Conservation (phyloP, 2,113 vertebrate species). For the Ceyx cyanopectus region DNA sequence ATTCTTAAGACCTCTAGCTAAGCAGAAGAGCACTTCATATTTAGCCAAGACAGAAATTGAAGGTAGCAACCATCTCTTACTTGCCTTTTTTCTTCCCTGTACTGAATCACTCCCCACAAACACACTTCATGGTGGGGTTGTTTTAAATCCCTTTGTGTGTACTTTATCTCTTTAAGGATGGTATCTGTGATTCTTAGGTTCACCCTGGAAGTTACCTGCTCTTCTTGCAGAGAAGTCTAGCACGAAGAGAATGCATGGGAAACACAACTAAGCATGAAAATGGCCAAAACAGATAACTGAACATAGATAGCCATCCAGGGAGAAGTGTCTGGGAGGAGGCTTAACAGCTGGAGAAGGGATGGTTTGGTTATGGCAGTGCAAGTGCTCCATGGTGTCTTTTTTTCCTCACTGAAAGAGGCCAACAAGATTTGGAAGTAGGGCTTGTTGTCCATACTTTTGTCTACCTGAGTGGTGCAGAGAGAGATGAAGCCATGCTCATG, state of each 20-base stretch:
- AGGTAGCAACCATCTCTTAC: background rate
- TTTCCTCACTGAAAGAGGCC: background rate
- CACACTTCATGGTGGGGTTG: rapidly evolving
- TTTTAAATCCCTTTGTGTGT: background rate
- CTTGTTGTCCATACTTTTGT: background rate
- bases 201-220: background rate
- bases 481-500: background rate
- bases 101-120: background rate
- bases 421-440: background rate
- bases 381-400: background rate
- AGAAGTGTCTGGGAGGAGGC: background rate
- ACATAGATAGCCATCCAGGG: background rate
- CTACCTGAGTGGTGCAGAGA: background rate
- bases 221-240: background rate
- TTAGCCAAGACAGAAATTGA: background rate
- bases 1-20: background rate
- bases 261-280: background rate
- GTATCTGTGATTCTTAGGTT: background rate
- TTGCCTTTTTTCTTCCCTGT: background rate
- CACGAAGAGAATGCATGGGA: background rate
- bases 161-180: background rate
- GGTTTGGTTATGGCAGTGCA: rapidly evolving
- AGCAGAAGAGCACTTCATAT: background rate
- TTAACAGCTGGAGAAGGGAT: background rate
- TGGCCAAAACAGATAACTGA: background rate